Conservation (phyloP, 2,113 vertebrate genomes). For the Bubo bubo region DNA sequence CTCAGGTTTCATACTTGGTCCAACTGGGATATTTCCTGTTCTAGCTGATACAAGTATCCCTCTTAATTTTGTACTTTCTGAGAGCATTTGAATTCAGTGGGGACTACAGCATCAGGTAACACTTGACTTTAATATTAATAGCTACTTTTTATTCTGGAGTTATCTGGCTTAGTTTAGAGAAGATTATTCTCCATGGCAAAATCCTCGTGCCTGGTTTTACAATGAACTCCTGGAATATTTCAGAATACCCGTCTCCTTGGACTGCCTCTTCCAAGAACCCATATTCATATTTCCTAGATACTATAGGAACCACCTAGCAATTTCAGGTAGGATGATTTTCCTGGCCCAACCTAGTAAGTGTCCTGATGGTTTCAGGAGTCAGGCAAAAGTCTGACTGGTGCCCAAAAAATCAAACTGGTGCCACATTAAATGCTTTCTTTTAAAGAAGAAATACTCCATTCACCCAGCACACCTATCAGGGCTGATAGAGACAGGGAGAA, state of each 20-base stretch:
- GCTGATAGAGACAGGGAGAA: neutral
- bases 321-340: neutral
- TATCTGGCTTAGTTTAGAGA: neutral
- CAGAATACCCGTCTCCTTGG: neutral
- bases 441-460: neutral
- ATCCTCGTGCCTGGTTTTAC: neutral
- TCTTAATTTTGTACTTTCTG: neutral
- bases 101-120: neutral
- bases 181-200: neutral
- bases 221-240: neutral
- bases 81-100: neutral
- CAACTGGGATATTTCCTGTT: neutral
- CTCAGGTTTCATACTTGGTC: neutral
- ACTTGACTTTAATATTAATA: slow-evolving; percentile 29
- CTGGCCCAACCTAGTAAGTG: neutral
- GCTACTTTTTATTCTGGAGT: slow-evolving; percentile 4
- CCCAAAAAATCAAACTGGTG: neutral
- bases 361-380: neutral
- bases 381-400: too few relatives aligned
- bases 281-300: neutral
- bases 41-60: neutral
- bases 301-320: neutral
- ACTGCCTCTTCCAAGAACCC: neutral
- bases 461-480: neutral
- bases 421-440: neutral